Percentiles rank a stretch among this genome's conserved stretches.
Conservation (phyloP, 2,113 vertebrate species). For the Octodon degus region DNA sequence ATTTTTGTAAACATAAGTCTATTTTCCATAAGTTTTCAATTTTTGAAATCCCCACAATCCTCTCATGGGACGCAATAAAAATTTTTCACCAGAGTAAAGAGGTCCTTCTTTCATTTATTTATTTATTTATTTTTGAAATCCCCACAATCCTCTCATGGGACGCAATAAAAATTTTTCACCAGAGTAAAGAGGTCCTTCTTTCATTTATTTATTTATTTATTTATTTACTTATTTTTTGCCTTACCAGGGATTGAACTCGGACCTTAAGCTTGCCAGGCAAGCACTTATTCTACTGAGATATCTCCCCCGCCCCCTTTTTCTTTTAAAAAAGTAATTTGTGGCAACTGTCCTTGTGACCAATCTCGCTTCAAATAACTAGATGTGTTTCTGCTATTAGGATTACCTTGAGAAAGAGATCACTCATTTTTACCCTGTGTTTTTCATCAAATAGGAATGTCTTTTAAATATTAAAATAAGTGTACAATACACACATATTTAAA, state of each 20-base stretch:
- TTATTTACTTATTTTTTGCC: too few species aligned
- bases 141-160: neutral
- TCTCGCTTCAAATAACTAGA: constrained; percentile 34
- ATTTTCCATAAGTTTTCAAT: constrained; percentile 4
- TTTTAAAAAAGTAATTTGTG: constrained; percentile 26
- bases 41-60: neutral
- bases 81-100: neutral
- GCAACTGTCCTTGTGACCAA: neutral
- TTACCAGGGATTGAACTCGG: too few species aligned
- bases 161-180: constrained; percentile 1
- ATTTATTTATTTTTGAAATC: neutral
- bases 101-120: neutral
- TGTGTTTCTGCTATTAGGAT: neutral
- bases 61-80: neutral
- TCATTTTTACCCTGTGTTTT: constrained; percentile 31
- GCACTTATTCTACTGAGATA: too few species aligned
- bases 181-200: neutral
- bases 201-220: too few species aligned
- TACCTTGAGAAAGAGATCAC: neutral
- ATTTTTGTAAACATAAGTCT: neutral
- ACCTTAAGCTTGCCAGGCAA: too few species aligned
- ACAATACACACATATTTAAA: neutral
- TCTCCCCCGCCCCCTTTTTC: neutral
- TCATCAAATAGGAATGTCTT: constrained; percentile 19
- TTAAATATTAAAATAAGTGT: constrained; percentile 56